A percentile compares a stretch with the other conserved stretches of the same genome.
Conservation (phyloP, 92 coral and sea anemone species). For the Heteractis magnifica region DNA sequence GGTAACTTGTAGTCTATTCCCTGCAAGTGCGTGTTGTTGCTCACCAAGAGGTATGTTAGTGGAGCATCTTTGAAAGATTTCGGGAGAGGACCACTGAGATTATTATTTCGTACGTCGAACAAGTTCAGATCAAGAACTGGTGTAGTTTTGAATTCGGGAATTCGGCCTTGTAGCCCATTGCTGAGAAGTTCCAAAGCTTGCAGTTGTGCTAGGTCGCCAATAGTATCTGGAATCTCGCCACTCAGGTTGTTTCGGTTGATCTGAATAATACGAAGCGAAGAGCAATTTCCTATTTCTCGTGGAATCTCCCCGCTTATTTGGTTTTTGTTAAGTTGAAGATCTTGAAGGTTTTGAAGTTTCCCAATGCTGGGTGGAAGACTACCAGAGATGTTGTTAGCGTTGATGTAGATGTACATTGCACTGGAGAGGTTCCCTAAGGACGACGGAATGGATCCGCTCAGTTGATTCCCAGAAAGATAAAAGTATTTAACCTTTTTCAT, state of each 20-base stretch:
- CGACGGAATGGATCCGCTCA: constrained; percentile 7
- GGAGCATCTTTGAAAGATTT: constrained; percentile 8
- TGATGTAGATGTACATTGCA: constrained; percentile 13
- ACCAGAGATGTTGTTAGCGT: constrained; percentile 7
- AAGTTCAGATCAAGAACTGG: constrained; percentile 17
- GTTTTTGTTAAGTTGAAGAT: not conserved
- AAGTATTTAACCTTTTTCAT: constrained; percentile 16
- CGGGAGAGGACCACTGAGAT: constrained; percentile 3
- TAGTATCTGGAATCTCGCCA: constrained; percentile 6
- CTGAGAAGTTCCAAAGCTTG: constrained; percentile 10
- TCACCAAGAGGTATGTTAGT: not conserved
- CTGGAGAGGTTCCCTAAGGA: not conserved
- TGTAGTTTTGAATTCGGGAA: constrained; percentile 9
- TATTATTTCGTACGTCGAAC: constrained; percentile 7
- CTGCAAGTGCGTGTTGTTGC: not conserved
- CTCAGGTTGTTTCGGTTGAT: not conserved
- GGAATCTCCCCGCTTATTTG: constrained; percentile 1
- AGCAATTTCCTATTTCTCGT: constrained; percentile 1
- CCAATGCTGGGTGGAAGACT: not conserved
- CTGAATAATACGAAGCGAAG: constrained; percentile 13
- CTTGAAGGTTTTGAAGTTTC: not conserved
- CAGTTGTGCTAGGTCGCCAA: constrained; percentile 10
- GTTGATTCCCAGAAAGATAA: constrained; percentile 12
- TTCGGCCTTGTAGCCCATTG: not conserved
- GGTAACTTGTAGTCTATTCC: not conserved